Evolutionary conservation across 1,140 invertebrate species (phyloP).

Genomic region (Vollenhovia emeryi): DNA sequence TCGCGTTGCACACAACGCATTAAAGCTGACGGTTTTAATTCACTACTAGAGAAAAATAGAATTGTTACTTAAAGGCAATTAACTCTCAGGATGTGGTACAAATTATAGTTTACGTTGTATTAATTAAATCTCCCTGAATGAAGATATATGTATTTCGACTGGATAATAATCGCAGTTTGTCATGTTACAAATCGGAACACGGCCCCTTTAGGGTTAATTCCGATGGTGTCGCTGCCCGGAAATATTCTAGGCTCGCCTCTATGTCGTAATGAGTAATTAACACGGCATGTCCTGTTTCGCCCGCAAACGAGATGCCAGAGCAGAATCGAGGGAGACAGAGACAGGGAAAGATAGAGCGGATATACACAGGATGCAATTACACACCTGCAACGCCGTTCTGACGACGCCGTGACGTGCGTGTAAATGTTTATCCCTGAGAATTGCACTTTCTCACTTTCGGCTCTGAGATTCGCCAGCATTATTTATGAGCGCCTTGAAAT

Average conservation of each 20-base stretch:
- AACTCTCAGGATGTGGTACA: background rate
- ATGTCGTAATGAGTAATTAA: constrained; percentile 52
- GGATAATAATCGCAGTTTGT: background rate
- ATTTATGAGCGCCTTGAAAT: constrained; percentile 46
- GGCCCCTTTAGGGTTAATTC: constrained; percentile 13
- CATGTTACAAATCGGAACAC: background rate
- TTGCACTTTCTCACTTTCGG: constrained; percentile 34
- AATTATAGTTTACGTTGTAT: background rate
- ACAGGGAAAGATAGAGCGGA: background rate
- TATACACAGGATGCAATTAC: background rate
- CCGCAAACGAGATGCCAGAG: constrained; percentile 21
- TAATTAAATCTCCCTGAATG: background rate
- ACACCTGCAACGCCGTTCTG: background rate
- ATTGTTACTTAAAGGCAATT: background rate
- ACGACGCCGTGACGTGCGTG: background rate
- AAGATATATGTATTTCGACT: background rate
- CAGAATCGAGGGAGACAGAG: background rate
- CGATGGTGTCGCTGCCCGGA: constrained; percentile 1
- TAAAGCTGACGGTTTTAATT: background rate
- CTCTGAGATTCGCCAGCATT: constrained; percentile 25
- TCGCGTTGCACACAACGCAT: background rate
- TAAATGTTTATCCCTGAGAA: constrained; percentile 24
- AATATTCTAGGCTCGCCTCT: constrained; percentile 34
- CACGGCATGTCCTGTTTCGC: constrained; percentile 26
- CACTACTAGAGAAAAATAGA: background rate